These are phyloP conservation scores for Choristoneura rosaceana DNA, from an alignment of 2,888 invertebrate genomes.

Conservation along the genomic window DNA sequence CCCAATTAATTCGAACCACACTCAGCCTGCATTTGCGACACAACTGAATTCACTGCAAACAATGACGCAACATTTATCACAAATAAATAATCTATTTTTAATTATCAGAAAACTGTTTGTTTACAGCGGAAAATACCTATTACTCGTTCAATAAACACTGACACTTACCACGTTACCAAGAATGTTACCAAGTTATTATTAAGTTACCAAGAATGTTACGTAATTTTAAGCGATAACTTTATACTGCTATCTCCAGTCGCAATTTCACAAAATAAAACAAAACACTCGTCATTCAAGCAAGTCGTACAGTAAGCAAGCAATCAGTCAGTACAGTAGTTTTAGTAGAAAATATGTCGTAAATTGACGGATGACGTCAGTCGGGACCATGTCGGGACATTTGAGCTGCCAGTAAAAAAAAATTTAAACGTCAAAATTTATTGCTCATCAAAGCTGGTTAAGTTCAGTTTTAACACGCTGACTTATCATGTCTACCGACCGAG, in stretches of 20 bases:
- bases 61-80: slow-evolving; percentile 37
- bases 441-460: background rate
- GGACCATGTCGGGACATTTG: too few relatives aligned
- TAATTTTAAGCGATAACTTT: slow-evolving; percentile 7
- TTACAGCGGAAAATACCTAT: slow-evolving; percentile 1
- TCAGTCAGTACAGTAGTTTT: too few relatives aligned
- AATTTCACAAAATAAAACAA: slow-evolving; percentile 17
- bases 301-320: too few relatives aligned
- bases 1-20: slow-evolving; percentile 11
- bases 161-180: slow-evolving; percentile 4
- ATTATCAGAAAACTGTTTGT: slow-evolving; percentile 3
- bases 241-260: background rate
- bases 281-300: slow-evolving; percentile 16
- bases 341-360: background rate
- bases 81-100: slow-evolving; percentile 30
- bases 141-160: background rate
- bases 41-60: slow-evolving; percentile 21
- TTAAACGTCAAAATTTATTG: background rate
- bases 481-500: background rate
- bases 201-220: background rate
- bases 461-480: background rate
- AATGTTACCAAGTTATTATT: too few relatives aligned
- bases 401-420: background rate
- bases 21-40: slow-evolving; percentile 28
- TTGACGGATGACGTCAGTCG: slow-evolving; percentile 17